Conservation (phyloP, 2,797 vertebrate species). For the Eleutherodactylus coqui region DNA sequence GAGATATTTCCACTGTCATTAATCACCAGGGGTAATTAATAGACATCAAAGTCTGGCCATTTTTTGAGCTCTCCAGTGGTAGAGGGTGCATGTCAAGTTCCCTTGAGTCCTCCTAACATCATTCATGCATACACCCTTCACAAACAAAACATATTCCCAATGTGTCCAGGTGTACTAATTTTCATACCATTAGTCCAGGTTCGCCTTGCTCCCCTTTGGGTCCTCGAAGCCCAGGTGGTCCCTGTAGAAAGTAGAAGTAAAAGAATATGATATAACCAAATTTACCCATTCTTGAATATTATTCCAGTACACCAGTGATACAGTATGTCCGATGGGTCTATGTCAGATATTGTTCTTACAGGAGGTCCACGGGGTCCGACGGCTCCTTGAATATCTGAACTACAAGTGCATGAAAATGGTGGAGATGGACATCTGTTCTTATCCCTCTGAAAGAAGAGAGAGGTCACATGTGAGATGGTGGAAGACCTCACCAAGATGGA, state of each 20-base stretch:
- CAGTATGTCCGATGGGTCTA: neutral
- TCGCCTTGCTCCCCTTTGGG: slow-evolving; percentile 74
- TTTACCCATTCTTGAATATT: neutral
- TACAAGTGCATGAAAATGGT: slow-evolving; percentile 81
- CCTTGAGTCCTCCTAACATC: neutral
- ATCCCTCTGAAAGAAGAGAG: slow-evolving; percentile 79
- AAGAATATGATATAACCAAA: neutral
- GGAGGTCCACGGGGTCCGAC: slow-evolving; percentile 82
- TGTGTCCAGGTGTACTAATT: neutral
- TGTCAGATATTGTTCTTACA: slow-evolving; percentile 74
- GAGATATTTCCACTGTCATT: too few species aligned
- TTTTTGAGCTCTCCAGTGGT: neutral
- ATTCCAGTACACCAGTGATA: neutral
- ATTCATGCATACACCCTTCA: neutral
- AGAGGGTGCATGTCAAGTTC: neutral
- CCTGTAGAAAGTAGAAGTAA: slow-evolving; percentile 67
- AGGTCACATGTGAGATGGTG: neutral
- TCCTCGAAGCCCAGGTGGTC: slow-evolving; percentile 74
- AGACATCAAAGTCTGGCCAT: neutral
- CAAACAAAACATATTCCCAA: neutral
- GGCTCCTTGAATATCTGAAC: slow-evolving; percentile 79
- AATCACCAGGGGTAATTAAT: too few species aligned
- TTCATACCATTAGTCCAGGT: slow-evolving; percentile 74
- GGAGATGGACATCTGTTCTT: slow-evolving; percentile 84
- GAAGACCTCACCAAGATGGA: neutral